phyloP scores from a whole-genome alignment of 2,888 invertebrate species.

The Nephrocerus scutellatus region DNA sequence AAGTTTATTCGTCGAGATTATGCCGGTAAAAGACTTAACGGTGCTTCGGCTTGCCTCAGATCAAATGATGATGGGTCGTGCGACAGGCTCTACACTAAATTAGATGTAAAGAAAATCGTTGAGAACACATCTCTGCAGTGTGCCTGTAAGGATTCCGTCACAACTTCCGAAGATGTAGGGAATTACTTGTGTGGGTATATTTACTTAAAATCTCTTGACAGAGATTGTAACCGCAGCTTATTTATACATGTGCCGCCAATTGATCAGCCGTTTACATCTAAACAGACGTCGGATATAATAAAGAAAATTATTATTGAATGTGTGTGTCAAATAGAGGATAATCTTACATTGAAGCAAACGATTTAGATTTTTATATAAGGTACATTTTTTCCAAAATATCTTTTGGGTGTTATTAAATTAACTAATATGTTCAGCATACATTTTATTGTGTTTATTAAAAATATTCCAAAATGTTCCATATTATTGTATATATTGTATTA shows the following conservation, averaged over 20 bases:
- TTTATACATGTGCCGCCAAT: constrained; percentile 74
- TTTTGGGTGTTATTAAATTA: too few relatives aligned
- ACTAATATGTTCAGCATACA: too few relatives aligned
- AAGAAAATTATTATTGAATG: constrained; percentile 40
- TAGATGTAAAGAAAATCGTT: constrained; percentile 48
- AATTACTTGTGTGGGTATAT: constrained; percentile 73
- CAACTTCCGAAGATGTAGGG: constrained; percentile 39
- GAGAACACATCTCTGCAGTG: constrained; percentile 33
- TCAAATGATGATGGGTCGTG: constrained; percentile 26
- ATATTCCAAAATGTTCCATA: too few relatives aligned
- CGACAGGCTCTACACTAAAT: constrained; percentile 31
- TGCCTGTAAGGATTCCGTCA: constrained; percentile 27
- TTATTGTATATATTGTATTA: too few relatives aligned
- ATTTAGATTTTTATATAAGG: too few relatives aligned
- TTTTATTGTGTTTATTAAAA: too few relatives aligned
- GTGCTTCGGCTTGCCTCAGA: constrained; percentile 27
- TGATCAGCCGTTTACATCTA: constrained; percentile 54
- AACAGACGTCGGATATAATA: constrained; percentile 53
- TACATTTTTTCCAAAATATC: too few relatives aligned
- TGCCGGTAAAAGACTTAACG: constrained; percentile 30
- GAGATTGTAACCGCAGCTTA: constrained; percentile 53
- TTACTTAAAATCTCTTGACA: constrained; percentile 63
- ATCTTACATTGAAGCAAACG: too few relatives aligned
- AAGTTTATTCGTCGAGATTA: constrained; percentile 40
- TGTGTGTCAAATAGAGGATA: constrained; percentile 32